These are phyloP conservation scores for Norana najaformis DNA, from an alignment of 2,888 invertebrate species.

Conservation along the genomic window DNA sequence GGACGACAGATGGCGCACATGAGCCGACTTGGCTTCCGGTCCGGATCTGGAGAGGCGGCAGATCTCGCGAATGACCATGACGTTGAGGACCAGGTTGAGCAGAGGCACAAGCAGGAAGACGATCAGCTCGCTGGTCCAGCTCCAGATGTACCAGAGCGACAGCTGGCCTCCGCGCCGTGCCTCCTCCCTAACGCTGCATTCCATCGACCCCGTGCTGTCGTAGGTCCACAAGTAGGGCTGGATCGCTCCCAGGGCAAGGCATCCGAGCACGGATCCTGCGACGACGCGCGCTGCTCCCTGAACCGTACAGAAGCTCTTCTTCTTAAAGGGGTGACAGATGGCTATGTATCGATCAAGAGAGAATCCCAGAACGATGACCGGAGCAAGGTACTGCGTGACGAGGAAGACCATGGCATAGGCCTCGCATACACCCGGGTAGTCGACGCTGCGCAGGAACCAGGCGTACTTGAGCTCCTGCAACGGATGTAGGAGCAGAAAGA, in stretches of 20 bases:
- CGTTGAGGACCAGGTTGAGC: slow-evolving; percentile 53
- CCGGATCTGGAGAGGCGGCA: slow-evolving; percentile 37
- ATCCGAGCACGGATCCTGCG: slow-evolving; percentile 47
- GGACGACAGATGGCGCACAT: slow-evolving; percentile 29
- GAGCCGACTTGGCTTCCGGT: background rate
- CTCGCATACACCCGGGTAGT: background rate
- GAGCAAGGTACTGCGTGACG: background rate
- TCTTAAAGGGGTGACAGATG: background rate
- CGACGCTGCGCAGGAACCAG: background rate
- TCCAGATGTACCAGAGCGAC: slow-evolving; percentile 51
- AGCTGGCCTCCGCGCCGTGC: slow-evolving; percentile 41
- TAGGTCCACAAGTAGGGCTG: slow-evolving; percentile 58
- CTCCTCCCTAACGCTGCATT: slow-evolving; percentile 47
- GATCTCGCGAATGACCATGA: slow-evolving; percentile 55
- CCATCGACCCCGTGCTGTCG: slow-evolving; percentile 44
- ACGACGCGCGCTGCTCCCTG: slow-evolving; percentile 32
- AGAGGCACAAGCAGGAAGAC: slow-evolving; percentile 54
- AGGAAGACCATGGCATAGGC: slow-evolving; percentile 13
- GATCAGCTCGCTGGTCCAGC: slow-evolving; percentile 52
- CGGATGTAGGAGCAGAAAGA: background rate
- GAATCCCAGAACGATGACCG: background rate
- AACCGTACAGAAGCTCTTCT: background rate
- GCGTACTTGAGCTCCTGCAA: slow-evolving; percentile 1
- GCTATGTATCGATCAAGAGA: background rate
- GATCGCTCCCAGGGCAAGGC: slow-evolving; percentile 43